Conservation (phyloP, 2,113 vertebrate genomes). For the Dinomys branickii region DNA sequence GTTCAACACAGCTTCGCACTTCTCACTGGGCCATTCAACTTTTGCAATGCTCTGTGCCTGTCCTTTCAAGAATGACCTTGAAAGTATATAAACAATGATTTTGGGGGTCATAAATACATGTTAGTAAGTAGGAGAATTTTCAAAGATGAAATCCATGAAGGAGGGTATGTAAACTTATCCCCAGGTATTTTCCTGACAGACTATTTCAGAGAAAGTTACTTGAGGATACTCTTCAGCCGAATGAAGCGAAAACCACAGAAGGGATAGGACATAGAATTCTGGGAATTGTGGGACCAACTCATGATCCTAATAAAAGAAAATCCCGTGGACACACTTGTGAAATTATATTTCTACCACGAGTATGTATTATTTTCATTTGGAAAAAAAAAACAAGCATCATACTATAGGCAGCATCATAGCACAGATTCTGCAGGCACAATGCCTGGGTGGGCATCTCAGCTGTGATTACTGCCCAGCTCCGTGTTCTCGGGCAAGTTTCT, state of each 20-base stretch:
- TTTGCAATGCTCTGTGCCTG: background rate
- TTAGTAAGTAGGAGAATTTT: background rate
- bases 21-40: background rate
- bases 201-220: background rate
- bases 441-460: background rate
- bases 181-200: background rate
- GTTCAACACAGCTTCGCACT: background rate
- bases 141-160: background rate
- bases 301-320: background rate
- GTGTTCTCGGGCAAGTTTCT: background rate
- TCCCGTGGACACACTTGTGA: background rate
- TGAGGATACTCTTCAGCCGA: background rate
- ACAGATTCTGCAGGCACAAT: background rate
- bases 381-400: background rate
- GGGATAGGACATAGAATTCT: background rate
- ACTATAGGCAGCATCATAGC: background rate
- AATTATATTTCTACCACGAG: background rate
- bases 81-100: background rate
- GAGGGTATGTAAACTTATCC: background rate
- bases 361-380: background rate
- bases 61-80: background rate
- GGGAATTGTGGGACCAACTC: background rate
- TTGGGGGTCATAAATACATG: background rate
- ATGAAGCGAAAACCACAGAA: background rate
- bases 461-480: background rate